Conservation (phyloP, 1,140 invertebrate species). For the Drosophila ironensis region DNA sequence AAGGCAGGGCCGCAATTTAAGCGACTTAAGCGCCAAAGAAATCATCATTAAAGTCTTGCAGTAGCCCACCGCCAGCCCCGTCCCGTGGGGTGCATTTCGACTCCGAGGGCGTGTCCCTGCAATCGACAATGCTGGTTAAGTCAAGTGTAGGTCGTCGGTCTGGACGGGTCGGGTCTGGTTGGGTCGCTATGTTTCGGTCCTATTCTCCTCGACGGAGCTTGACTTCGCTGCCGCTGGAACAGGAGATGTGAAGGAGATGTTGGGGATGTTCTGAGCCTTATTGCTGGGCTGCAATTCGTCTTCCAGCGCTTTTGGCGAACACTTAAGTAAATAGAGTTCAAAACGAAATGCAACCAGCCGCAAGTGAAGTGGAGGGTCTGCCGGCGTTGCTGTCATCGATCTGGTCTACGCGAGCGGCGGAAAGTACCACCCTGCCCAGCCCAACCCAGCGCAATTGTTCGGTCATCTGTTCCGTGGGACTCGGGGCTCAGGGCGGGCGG, state of each 20-base stretch:
- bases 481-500: slow-evolving; percentile 3
- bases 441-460: slow-evolving; percentile 30
- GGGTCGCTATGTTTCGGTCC: no score
- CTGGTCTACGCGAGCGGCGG: slow-evolving; percentile 17
- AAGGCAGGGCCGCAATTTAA: slow-evolving; percentile 60
- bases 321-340: slow-evolving; percentile 79
- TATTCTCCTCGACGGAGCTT: slow-evolving; percentile 5
- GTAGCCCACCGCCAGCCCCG: neutral
- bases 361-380: slow-evolving; percentile 55
- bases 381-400: slow-evolving; percentile 61
- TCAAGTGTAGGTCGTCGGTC: slow-evolving; percentile 81
- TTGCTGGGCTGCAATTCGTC: slow-evolving; percentile 17
- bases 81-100: slow-evolving; percentile 5
- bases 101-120: slow-evolving; percentile 41
- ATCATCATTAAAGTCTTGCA: slow-evolving; percentile 80
- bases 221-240: neutral
- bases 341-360: slow-evolving; percentile 73
- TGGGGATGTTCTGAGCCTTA: slow-evolving; percentile 19
- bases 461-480: slow-evolving; percentile 44
- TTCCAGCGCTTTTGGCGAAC: slow-evolving; percentile 52
- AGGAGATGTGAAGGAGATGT: neutral
- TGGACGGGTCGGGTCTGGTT: slow-evolving; percentile 51
- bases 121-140: slow-evolving; percentile 81
- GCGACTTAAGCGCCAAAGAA: slow-evolving; percentile 78
- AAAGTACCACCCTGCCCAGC: slow-evolving; percentile 1